Evolutionary conservation across 2,113 vertebrate genomes (phyloP).

Genomic region (Cariama cristata): DNA sequence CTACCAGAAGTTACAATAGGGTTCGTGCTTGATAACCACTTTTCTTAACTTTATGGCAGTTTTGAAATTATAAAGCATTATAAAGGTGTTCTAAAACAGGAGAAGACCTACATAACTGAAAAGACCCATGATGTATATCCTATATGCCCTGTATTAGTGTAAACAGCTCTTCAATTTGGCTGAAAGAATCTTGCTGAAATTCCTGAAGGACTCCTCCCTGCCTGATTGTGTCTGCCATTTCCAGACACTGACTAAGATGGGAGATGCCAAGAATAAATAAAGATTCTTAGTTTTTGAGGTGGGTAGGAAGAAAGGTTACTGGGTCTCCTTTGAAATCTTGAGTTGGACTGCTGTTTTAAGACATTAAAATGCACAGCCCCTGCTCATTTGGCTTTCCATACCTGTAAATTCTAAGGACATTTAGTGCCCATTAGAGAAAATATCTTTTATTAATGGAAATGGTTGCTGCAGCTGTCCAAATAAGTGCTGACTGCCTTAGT

Average conservation of each 20-base stretch:
- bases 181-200: background rate
- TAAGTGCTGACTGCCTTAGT: background rate
- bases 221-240: background rate
- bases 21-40: background rate
- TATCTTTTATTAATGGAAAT: background rate
- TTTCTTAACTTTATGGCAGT: background rate
- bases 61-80: background rate
- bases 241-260: background rate
- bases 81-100: background rate
- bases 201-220: background rate
- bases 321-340: background rate
- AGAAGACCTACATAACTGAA: background rate
- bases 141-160: rapidly evolving
- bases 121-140: background rate
- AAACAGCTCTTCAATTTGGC: rapidly evolving
- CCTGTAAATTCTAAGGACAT: background rate
- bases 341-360: background rate
- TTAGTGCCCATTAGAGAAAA: background rate
- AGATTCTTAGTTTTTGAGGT: background rate
- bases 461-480: background rate
- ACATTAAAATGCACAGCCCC: background rate
- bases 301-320: background rate
- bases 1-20: background rate
- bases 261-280: background rate
- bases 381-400: background rate